These are phyloP conservation scores for Troglohyphantes excavatus DNA, from an alignment of 2,888 invertebrate genomes.

Conservation along the genomic window DNA sequence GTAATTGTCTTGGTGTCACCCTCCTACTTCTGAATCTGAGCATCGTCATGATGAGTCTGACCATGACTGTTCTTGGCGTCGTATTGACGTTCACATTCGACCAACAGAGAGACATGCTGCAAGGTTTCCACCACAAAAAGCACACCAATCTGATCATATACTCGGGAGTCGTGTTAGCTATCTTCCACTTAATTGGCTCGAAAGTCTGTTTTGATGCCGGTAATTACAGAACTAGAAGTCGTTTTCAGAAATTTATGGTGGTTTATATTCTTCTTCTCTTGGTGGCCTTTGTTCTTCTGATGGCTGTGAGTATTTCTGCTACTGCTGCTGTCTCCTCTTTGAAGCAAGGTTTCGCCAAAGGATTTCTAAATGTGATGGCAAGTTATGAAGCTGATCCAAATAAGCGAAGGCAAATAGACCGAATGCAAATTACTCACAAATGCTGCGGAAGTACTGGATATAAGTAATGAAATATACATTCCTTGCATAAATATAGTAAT, in stretches of 20 bases:
- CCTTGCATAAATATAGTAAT: too few relatives aligned
- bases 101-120: constrained; percentile 44
- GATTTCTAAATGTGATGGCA: constrained; percentile 59
- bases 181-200: constrained; percentile 54
- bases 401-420: constrained; percentile 55
- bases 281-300: constrained; percentile 24
- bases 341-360: constrained; percentile 58
- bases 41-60: constrained; percentile 46
- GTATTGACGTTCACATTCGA: constrained; percentile 17
- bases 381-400: constrained; percentile 46
- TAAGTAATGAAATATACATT: too few relatives aligned
- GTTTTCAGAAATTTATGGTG: constrained; percentile 16
- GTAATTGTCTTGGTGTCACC: constrained; percentile 32
- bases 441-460: constrained; percentile 70
- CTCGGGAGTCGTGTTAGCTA: constrained; percentile 19
- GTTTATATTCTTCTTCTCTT: constrained; percentile 41
- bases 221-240: constrained; percentile 12
- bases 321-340: constrained; percentile 3
- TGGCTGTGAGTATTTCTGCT: constrained; percentile 55
- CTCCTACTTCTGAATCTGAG: constrained; percentile 51
- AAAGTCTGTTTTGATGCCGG: constrained; percentile 58
- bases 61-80: constrained; percentile 7
- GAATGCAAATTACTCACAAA: constrained; percentile 51
- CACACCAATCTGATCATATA: constrained; percentile 29
- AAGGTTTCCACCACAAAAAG: constrained; percentile 39